Evolutionary conservation across 1,140 invertebrate species (phyloP).

Genomic region (Mizuhopecten yessoensis): DNA sequence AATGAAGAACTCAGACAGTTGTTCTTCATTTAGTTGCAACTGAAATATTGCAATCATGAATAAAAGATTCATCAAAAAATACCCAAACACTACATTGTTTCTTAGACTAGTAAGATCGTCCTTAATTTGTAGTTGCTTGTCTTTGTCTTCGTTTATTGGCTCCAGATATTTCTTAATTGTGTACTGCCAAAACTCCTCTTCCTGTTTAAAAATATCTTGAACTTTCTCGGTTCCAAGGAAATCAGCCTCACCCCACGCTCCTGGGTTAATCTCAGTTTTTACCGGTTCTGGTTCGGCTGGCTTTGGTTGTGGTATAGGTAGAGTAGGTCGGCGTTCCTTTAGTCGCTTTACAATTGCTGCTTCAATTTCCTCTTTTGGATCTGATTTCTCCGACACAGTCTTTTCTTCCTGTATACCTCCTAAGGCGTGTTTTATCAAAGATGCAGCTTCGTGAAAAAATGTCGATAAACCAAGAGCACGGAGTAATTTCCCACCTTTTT

Average conservation of each 20-base stretch:
- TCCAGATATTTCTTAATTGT: slow-evolving; percentile 72
- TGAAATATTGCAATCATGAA: slow-evolving; percentile 78
- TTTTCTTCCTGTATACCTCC: not conserved
- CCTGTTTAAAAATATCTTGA: not conserved
- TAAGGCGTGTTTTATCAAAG: not conserved
- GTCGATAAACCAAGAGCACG: slow-evolving; percentile 40
- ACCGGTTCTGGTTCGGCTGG: not conserved
- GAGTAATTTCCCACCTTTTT: not conserved
- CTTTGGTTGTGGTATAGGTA: slow-evolving; percentile 3
- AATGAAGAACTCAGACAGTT: slow-evolving; percentile 54
- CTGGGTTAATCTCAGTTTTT: not conserved
- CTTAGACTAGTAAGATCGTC: slow-evolving; percentile 68
- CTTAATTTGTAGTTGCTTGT: slow-evolving; percentile 80
- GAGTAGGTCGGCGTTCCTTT: not conserved
- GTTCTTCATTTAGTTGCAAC: slow-evolving; percentile 62
- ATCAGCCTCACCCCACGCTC: slow-evolving; percentile 45
- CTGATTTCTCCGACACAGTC: not conserved
- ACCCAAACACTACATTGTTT: slow-evolving; percentile 74
- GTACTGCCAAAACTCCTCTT: slow-evolving; percentile 58
- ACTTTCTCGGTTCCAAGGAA: not conserved
- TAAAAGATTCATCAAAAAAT: slow-evolving; percentile 77
- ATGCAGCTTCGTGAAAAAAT: slow-evolving; percentile 43
- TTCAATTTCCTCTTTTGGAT: not conserved
- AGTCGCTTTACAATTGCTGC: not conserved
- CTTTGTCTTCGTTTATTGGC: slow-evolving; percentile 68